phyloP scores from a whole-genome alignment of 2,797 vertebrate species.

The Morus bassanus region DNA sequence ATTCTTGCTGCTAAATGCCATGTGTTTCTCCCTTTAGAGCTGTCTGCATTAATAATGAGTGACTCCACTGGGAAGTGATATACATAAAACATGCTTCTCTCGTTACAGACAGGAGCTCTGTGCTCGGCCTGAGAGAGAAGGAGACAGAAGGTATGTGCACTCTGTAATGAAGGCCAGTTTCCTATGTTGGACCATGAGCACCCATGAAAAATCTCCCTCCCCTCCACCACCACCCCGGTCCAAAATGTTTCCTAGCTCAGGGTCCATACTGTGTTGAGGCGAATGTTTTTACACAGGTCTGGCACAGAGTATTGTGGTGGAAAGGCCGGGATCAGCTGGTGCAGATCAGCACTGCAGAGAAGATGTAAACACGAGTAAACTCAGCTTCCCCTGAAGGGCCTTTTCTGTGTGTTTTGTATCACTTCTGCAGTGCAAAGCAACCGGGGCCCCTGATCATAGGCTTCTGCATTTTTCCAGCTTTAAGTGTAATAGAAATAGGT shows the following conservation, averaged over 20 bases:
- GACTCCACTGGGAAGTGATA: conserved; percentile 1
- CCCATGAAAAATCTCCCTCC: background rate
- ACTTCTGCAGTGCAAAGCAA: background rate
- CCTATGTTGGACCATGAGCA: background rate
- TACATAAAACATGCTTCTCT: background rate
- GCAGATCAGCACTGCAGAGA: background rate
- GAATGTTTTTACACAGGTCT: background rate
- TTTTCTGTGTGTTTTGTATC: background rate
- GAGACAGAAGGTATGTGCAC: background rate
- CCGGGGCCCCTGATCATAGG: background rate
- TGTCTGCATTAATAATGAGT: conserved; percentile 25
- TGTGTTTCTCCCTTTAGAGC: background rate
- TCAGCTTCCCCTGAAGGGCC: background rate
- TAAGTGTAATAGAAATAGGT: background rate
- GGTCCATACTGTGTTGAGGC: accelerated
- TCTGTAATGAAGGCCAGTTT: background rate
- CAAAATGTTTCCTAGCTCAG: background rate
- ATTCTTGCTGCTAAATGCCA: conserved; percentile 36
- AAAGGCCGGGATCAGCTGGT: background rate
- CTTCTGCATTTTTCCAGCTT: background rate
- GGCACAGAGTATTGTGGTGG: background rate
- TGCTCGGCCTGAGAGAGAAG: background rate
- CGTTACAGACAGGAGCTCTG: background rate
- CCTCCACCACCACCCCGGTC: background rate
- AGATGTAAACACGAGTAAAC: background rate